Evolutionary conservation across 2,113 vertebrate species (phyloP), one percentile per base, ranked within the genome.

Genomic region (Gadus macrocephalus): DNA sequence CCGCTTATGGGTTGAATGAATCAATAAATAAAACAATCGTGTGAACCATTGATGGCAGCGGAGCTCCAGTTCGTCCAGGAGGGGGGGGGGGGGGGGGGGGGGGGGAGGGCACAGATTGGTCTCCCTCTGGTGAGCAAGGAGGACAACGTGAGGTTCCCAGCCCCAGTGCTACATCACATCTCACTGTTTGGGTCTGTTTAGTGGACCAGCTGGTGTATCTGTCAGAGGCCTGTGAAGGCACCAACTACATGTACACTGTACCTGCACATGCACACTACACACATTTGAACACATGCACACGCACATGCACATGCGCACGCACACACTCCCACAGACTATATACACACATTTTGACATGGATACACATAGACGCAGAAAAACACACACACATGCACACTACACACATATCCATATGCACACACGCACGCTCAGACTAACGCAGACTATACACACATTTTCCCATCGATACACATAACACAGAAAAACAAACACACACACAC

Each of bases 71-170:
- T 71, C 31, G 53, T 61, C 53, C 53, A 66, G 20, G 20, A 20
- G 20, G 20, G 20, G n/a, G n/a, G n/a, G n/a, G n/a, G n/a, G 31
- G 64, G 59, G 66, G 22, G 22, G 22, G 22, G 22, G 22, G 22
- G 42, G 42, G 42, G 2, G 8, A 9, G 11, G 60, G 56, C 70
- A 77, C 65, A 77, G 66, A 68, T 68, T 20, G 65, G 64, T 42
- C 66, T 73, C 71, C 55, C 71, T 78, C 60, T 75, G 72, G 64
- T 68, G 81, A 75, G 70, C 71, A 28, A 60, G 69, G 66, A n/a
- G 62, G 22, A 61, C 68, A 81, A 16, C 66, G 56, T 70, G 74
- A 70, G 77, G 67, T 78, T 77, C 71, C 70, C 38, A 53, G 69
- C 58, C 59, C 15, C 55, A 0, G n/a, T 49, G 28, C 27, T 63